Evolutionary conservation across 2,113 vertebrate genomes (phyloP).

Genomic region (Thermophis baileyi): DNA sequence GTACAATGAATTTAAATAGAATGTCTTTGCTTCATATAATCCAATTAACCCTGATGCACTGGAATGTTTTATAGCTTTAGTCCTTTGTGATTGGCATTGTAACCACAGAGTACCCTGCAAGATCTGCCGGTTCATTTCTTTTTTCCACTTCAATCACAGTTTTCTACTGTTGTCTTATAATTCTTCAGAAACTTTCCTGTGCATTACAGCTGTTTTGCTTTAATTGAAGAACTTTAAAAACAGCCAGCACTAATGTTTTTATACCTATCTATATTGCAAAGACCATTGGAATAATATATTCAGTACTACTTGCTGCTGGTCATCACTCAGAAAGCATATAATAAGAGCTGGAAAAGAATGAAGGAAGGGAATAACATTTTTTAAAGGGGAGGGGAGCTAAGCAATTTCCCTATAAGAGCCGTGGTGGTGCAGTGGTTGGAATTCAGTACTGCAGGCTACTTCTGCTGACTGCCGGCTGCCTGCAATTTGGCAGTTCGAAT

Average conservation of each 20-base stretch:
- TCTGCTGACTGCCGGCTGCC: no score
- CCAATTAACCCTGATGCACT: neutral
- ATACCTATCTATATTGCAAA: neutral
- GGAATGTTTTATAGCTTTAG: neutral
- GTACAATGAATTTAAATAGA: neutral
- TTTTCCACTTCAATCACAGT: neutral
- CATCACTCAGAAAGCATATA: neutral
- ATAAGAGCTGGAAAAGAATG: neutral
- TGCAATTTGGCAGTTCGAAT: no score
- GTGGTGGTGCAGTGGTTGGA: no score
- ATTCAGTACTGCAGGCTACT: no score
- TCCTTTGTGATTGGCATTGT: neutral
- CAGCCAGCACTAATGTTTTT: neutral
- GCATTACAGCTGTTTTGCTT: neutral
- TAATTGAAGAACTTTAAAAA: neutral
- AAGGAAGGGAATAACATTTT: neutral
- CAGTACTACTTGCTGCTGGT: neutral
- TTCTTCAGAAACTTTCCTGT: neutral
- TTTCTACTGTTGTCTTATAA: neutral
- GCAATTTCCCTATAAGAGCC: neutral
- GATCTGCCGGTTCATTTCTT: neutral
- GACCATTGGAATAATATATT: neutral
- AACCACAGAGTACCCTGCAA: neutral
- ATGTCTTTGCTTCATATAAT: neutral
- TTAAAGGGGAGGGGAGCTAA: neutral